Base-by-base conservation (phyloP, 2,797 vertebrate genomes). In the Otolemur crassicaudatus region DNA sequence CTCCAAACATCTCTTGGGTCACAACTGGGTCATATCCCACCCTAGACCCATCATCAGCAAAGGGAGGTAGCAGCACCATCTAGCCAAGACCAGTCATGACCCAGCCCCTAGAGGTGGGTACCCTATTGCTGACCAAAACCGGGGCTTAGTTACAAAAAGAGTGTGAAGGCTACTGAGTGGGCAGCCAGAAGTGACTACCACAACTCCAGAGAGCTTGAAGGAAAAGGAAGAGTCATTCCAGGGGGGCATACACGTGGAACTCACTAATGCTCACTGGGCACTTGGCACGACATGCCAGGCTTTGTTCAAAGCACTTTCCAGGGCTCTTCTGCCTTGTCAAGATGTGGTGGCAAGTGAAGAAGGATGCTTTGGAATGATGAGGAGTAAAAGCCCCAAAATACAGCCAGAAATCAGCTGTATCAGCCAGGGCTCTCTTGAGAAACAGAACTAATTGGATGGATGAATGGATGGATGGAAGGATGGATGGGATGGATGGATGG, bases 211-310 rank as follows among this genome's bases (percentile, higher is more conserved):
- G 23, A 20, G 25, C 23, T 10, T 2, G 1, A 19, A 53, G 27
- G 31, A 70, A 29, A 61, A 34, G 23, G 14, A 17, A 60, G 22
- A 34, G n/a, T 34, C 25, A 3, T 0, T 17, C 4, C 23, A 25
- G 88, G 56, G 53, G 16, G 29, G 12, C n/a, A 12, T 9, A 11
- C 4, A 31, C 37, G 80, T 1, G 1, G 53, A 70, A 77, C 16
- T 11, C 19, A 61, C n/a, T 23, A 0, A 43, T 5, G 25, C 73
- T 49, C 3, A 7, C 46, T 3, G 9, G 6, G 34, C 56, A 23
- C 3, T 14, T 25, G 2, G 27, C n/a, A 37, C 4, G 13, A 23
- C 0, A 0, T 3, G 13, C 43, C 29, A 5, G 5, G 4, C 37
- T 25, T 6, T 25, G 13, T 20, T 65, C 46, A 37, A 70, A 20